Evolutionary conservation across 2,797 vertebrate genomes (phyloP), one percentile per base, ranked within the genome.

Genomic region (Etheostoma perlongum): DNA sequence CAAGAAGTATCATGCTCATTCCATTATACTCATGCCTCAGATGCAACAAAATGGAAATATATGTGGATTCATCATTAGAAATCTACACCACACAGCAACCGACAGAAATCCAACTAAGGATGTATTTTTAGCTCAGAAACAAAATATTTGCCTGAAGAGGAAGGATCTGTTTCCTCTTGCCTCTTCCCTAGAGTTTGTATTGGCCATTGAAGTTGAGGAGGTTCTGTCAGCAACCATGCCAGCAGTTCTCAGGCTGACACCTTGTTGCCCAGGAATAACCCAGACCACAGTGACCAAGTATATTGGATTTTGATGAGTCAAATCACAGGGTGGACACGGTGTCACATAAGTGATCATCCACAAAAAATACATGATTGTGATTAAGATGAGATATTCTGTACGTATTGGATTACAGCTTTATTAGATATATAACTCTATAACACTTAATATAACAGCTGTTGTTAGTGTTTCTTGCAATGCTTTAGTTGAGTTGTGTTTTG

Each of bases 61-160:
- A 11, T 2, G 4, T 48, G 18, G 27, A 53, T 36, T 1, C 23
- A 74, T 27, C 14, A 11, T 62, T 69, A 48, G 21, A 68, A 52
- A 54, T 72, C 18, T 6, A 51, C 9, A 13, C 57, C 25, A 11
- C 49, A 15, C 12, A 52, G 18, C 1, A 1, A 36, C 36, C 4
- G 18, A 67, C 23, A 18, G 18, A 75, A 72, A 64, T 67, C 57
- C 59, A 67, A 67, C 65, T 65, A 51, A 48, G 12, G 10, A 19
- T 51, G 51, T 71, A 74, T 55, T 76, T 73, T 80, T 74, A 68
- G 33, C 53, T 33, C 25, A 4, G 21, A 61, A 57, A 67, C 19
- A 67, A 71, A 55, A 81, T 67, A 74, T 79, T 82, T 76, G 27
- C 25, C 10, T 25, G n/a, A 59, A 67, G 14, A 65, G 42, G 52